phyloP scores from a whole-genome alignment of 2,113 vertebrate species.

The Apodemus sylvaticus region DNA sequence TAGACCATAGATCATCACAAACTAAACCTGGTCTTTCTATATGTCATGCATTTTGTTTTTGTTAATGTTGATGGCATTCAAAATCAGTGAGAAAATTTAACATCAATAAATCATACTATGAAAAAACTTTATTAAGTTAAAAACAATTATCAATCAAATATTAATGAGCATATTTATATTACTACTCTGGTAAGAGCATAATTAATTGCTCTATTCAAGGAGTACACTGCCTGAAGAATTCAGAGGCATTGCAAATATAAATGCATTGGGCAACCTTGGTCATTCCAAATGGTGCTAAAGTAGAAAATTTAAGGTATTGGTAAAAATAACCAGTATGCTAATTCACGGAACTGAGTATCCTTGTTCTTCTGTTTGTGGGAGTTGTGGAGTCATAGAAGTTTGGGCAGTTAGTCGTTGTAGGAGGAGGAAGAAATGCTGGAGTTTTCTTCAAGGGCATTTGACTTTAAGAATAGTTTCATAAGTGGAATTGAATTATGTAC shows the following conservation, averaged over 20 bases:
- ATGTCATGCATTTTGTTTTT: constrained; percentile 42
- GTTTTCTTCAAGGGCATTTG: constrained; percentile 33
- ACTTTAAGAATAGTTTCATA: neutral
- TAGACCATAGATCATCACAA: neutral
- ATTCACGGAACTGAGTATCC: neutral
- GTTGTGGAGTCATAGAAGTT: neutral
- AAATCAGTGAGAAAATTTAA: neutral
- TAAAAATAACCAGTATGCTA: neutral
- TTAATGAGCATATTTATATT: neutral
- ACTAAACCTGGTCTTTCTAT: neutral
- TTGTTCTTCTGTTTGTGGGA: neutral
- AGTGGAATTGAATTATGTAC: constrained; percentile 14
- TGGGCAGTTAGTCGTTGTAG: neutral
- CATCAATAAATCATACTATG: neutral
- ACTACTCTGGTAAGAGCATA: neutral
- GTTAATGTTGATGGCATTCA: neutral
- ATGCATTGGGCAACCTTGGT: neutral
- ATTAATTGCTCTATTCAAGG: neutral
- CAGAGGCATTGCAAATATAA: neutral
- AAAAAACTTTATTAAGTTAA: neutral
- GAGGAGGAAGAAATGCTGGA: neutral
- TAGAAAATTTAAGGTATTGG: neutral
- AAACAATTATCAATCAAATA: constrained; percentile 10
- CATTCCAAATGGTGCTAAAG: neutral
- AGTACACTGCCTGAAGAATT: neutral